Evolutionary conservation across 2,113 vertebrate genomes (phyloP), one percentile per base, ranked within the genome.

Genomic region (Asarcornis scutulata): DNA sequence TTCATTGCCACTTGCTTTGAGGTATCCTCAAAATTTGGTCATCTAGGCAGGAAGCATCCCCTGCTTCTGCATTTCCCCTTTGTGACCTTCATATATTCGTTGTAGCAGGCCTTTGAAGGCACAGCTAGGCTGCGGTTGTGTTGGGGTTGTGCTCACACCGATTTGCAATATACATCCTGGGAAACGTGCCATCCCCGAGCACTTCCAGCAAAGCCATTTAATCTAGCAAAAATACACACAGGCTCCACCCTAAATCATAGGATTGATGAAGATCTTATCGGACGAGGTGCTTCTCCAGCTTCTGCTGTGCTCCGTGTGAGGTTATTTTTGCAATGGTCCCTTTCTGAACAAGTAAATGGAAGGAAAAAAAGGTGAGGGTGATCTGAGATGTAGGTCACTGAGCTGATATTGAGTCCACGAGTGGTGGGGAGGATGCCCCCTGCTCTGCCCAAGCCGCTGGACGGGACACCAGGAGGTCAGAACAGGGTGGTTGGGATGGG

Each of bases 181-280:
- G 50, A 79, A 79, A 71, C 3, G 31, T 48, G 79, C 72, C 85
- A 79, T 46, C 11, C 36, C 55, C 18, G 38, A 50, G 44, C 40
- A 72, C 72, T 83, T 88, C 79, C 96, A 95, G 88, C 40, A 90
- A 50, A 78, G 64, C 66, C 88, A 78, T 71, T 71, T 90, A 63
- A 59, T 58, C 3, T 7, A 42, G 73, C 53, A 46, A 38, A 67
- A 69, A 32, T 13, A 42, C 63, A 78, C 32, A 31, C 11, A 27
- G 55, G 36, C 25, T 66, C n/a, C 58, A 46, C 27, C 66, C 72
- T 56, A 9, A 89, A 75, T 86, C 66, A 40, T 26, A 18, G 72
- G 25, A 38, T 9, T 59, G 68, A 59, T 46, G 60, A 8, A 67
- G 42, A 32, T 25, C 16, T 1, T 1, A 3, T 18, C 13, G 46